A percentile compares a stretch with the other conserved stretches of the same genome.
phyloP scores from a whole-genome alignment of 30 jellyfish, hydroid and myxozoan genomes.

The Turritopsis rubra region DNA sequence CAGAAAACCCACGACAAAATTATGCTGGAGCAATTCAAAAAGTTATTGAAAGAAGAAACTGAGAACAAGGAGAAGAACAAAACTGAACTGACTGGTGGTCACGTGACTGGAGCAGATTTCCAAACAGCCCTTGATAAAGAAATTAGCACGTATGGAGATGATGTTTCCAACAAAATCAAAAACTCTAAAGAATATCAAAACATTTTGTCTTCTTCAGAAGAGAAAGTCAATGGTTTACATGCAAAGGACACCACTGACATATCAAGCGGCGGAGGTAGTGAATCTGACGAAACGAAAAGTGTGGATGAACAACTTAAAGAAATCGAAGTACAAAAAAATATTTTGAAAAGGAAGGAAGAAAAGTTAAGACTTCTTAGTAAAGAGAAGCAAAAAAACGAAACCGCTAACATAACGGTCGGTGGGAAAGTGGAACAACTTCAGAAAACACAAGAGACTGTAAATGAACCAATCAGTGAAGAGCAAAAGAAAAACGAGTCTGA shows the following conservation, averaged over 20 bases:
- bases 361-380: not conserved
- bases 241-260: not conserved
- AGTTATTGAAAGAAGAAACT: not conserved
- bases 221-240: not conserved
- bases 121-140: not conserved
- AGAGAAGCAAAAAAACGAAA: not conserved
- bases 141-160: not conserved
- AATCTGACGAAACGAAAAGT: not conserved
- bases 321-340: not conserved
- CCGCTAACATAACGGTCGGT: not conserved
- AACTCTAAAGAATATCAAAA: slow-evolving; percentile 1
- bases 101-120: not conserved
- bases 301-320: not conserved
- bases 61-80: not conserved
- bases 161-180: not conserved
- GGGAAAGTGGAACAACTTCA: not conserved
- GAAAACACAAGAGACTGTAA: not conserved
- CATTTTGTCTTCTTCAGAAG: not conserved
- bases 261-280: not conserved
- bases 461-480: not conserved
- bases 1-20: not conserved
- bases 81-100: not conserved
- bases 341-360: not conserved
- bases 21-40: slow-evolving; percentile 6
- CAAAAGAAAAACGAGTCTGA: not conserved